Base-by-base conservation (phyloP, 2,888 invertebrate species). In the Troilus luridus region DNA sequence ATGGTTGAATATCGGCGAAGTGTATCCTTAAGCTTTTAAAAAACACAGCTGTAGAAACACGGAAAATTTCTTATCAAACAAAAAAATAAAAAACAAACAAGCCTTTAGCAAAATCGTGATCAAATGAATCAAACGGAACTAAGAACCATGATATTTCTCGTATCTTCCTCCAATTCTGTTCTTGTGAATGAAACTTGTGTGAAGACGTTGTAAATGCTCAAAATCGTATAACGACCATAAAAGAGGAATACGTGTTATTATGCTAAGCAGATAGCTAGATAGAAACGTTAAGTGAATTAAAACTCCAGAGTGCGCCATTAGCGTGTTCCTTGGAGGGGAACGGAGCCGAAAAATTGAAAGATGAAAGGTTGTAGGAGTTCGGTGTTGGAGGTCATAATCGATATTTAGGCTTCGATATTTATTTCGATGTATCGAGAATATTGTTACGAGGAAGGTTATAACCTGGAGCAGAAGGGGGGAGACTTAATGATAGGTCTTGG, bases 271-370 rank as follows among this genome's bases (percentile, higher is more conserved):
- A 67, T 67, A 67, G 14, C 67, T 24, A 24, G 12, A 67, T 67
- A 24, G 67, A 67, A 67, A 27, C 24, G 64, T n/a, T 64, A 64
- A 64, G 67, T 67, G 67, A 67, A 67, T 67, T 27, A 67, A 67
- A 67, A 2, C 11, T 67, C 64, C 64, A n/a, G 9, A n/a, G n/a
- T 64, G n/a, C n/a, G 64, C 64, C n/a, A 64, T 64, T 64, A 64
- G 64, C 64, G 11, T 64, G 24, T 14, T 27, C 67, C 3, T 27
- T 67, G 24, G 24, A 67, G 67, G 24, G 67, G 67, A 67, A 67
- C 67, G 67, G 64, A 64, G 64, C 64, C 64, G 64, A n/a, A 64
- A 27, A 67, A 67, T 67, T 24, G 67, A 67, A 67, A 67, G 27
- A 67, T 67, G 24, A 67, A 14, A 27, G 67, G 67, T 24, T 67